Evolutionary conservation across 2,888 invertebrate genomes (phyloP).

Genomic region (Myopa tessellatipennis): DNA sequence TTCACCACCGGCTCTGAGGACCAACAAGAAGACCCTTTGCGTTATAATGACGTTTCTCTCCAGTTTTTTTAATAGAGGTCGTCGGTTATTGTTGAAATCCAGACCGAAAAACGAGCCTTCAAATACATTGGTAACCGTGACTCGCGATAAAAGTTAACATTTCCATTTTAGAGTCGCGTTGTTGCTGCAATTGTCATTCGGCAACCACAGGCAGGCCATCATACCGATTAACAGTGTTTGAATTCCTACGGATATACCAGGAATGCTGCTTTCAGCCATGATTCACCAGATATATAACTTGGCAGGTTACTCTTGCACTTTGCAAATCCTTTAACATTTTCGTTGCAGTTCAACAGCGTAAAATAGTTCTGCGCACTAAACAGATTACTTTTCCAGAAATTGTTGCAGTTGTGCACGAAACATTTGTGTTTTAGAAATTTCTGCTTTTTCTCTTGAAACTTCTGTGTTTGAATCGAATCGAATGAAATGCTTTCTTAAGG

Average conservation of each 20-base stretch:
- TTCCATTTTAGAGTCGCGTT: constrained; percentile 21
- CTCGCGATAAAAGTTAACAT: constrained; percentile 1
- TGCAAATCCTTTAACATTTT: neutral
- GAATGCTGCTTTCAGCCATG: too few species aligned
- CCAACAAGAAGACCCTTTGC: neutral
- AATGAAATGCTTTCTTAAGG: constrained; percentile 57
- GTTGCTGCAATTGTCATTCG: constrained; percentile 2
- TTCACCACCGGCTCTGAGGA: neutral
- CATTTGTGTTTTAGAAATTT: neutral
- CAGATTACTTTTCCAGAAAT: too few species aligned
- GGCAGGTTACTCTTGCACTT: neutral
- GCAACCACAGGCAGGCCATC: neutral
- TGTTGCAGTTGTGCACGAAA: neutral
- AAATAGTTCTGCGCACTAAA: too few species aligned
- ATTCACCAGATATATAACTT: neutral
- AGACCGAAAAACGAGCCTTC: too few species aligned
- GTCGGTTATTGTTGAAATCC: too few species aligned
- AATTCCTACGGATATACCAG: neutral
- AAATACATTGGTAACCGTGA: constrained; percentile 10
- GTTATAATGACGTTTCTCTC: too few species aligned
- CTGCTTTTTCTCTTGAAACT: neutral
- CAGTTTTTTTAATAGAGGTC: too few species aligned
- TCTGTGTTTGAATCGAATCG: neutral
- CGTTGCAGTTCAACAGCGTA: neutral
- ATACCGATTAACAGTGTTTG: too few species aligned